A percentile compares a stretch with the other conserved stretches of the same genome.
Conservation (phyloP, 1,140 invertebrate species). For the Polypedilum vanderplanki region DNA sequence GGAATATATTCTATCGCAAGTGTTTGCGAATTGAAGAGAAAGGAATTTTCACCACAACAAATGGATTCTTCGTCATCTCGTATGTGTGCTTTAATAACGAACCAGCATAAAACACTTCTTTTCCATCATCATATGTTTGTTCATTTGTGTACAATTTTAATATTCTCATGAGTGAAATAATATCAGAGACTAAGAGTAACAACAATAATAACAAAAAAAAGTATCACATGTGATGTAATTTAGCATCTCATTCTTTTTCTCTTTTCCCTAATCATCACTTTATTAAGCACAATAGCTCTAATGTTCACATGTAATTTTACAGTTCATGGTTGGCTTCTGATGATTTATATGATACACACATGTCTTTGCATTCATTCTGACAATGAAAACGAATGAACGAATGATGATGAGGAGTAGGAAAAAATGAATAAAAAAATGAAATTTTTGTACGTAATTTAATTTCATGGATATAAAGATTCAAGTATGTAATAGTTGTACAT, state of each 20-base stretch:
- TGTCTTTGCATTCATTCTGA: no score
- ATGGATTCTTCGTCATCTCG: no score
- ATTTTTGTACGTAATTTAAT: no score
- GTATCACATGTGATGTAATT: background rate
- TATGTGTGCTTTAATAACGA: background rate
- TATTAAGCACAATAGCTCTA: background rate
- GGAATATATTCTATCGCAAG: background rate
- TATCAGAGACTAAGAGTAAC: background rate
- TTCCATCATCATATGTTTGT: no score
- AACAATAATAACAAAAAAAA: background rate
- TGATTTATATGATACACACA: no score
- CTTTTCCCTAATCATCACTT: slow-evolving; percentile 6
- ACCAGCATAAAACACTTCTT: background rate
- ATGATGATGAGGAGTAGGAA: no score
- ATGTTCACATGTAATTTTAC: slow-evolving; percentile 6
- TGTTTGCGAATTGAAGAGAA: background rate
- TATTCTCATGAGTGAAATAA: slow-evolving; percentile 13
- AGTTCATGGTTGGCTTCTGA: background rate
- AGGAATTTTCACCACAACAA: background rate
- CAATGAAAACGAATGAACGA: no score
- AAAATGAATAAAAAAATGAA: no score
- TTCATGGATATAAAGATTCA: no score
- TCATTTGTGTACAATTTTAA: background rate
- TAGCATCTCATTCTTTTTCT: background rate
- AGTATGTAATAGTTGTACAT: no score